phyloP scores from a whole-genome alignment of 2,888 invertebrate genomes.

The Epistrophella euchroma region DNA sequence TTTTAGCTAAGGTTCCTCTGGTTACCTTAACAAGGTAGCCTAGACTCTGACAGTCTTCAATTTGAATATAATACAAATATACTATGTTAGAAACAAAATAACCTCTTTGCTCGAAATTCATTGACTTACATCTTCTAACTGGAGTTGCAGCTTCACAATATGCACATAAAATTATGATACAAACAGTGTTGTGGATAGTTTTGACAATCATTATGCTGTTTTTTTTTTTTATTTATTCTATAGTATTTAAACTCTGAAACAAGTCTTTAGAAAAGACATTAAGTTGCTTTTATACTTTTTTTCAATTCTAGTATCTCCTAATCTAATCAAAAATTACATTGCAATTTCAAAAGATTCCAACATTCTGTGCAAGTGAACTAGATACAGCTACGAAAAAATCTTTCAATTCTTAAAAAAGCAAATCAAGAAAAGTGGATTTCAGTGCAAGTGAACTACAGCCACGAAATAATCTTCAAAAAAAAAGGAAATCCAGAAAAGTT shows the following conservation, averaged over 20 bases:
- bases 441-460: too few relatives aligned
- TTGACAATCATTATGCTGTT: background rate
- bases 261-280: background rate
- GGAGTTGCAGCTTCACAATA: slow-evolving; percentile 9
- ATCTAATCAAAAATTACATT: slow-evolving; percentile 19
- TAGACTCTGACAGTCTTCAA: slow-evolving; percentile 77
- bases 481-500: too few relatives aligned
- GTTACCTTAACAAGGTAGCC: slow-evolving; percentile 78
- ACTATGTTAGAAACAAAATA: too few relatives aligned
- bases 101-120: background rate
- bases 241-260: background rate
- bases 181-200: background rate
- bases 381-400: background rate
- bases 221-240: background rate
- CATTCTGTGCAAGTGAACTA: background rate
- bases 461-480: too few relatives aligned
- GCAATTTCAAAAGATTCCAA: background rate
- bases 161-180: background rate
- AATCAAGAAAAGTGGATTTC: too few relatives aligned
- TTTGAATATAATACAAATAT: slow-evolving; percentile 78
- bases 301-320: background rate
- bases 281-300: slow-evolving; percentile 15
- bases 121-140: slow-evolving; percentile 20
- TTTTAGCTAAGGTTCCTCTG: slow-evolving; percentile 77
- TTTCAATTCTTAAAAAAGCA: background rate